phyloP scores from a whole-genome alignment of 2,888 invertebrate genomes.

The Epinotia brunnichana region DNA sequence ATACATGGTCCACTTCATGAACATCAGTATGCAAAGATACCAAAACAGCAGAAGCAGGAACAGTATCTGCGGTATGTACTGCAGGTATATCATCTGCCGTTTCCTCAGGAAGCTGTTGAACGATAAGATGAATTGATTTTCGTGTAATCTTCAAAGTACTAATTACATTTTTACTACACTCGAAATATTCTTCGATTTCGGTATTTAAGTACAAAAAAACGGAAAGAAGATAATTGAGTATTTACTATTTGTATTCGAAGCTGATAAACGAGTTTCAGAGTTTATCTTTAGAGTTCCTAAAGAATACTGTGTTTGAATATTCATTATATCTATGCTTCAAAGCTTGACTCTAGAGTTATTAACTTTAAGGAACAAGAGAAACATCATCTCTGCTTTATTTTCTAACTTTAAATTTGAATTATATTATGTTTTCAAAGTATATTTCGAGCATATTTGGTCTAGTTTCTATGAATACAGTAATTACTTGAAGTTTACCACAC shows the following conservation, averaged over 20 bases:
- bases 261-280: not conserved
- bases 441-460: slow-evolving; percentile 57
- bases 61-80: slow-evolving; percentile 88
- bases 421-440: slow-evolving; percentile 43
- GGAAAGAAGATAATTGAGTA: not conserved
- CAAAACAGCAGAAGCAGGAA: slow-evolving; percentile 88
- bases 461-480: slow-evolving; percentile 82
- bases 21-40: slow-evolving; percentile 86
- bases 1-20: slow-evolving; percentile 88
- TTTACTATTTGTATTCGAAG: not conserved
- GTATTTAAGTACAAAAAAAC: not conserved
- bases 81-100: slow-evolving; percentile 80
- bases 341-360: not conserved
- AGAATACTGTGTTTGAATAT: not conserved
- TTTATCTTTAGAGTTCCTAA: not conserved
- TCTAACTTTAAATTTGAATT: slow-evolving; percentile 15
- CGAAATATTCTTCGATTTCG: slow-evolving; percentile 15
- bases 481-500: slow-evolving; percentile 85
- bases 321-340: not conserved
- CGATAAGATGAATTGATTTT: slow-evolving; percentile 35
- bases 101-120: slow-evolving; percentile 78
- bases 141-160: slow-evolving; percentile 20
- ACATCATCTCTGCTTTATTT: not conserved
- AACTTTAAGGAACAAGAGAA: not conserved
- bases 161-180: slow-evolving; percentile 24